Evolutionary conservation across 2,113 vertebrate species (phyloP), one percentile per base, ranked within the genome.

Genomic region (Narcine bancroftii): DNA sequence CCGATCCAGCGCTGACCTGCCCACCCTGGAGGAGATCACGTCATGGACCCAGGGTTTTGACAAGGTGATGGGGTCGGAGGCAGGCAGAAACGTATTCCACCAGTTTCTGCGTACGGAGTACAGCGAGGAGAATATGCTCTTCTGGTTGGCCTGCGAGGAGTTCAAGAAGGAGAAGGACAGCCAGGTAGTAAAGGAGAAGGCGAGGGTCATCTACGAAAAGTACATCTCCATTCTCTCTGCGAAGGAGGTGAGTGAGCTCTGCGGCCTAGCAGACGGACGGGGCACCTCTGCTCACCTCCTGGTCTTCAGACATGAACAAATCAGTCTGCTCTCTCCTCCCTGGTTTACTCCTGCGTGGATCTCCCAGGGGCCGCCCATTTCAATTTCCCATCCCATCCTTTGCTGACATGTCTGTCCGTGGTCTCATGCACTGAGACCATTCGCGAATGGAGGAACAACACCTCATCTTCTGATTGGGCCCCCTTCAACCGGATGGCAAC

Each of bases 141-240:
- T 99, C 96, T 99, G 99, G 99, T 95, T 99, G 75, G 97, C 98
- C 53, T 99, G 99, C 92, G 99, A 99, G 94, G 99, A 99, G 92
- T 94, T 99, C 94, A 99, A 98, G 94, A 97, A 97, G 92, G 98
- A 99, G 94, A 97, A 96, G 3, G 96, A 97, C 93, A 96, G 96
- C 92, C 94, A 96, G 33, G 95, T 95, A 45, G 96, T 99, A 77
- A 98, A 99, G 92, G 98, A 99, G 95, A 99, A 98, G 94, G 97
- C 98, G 95, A 96, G 97, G 93, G 97, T 97, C 94, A 99, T 99
- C 94, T 99, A 99, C 10, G 98, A 99, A 94, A 98, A 99, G 95
- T 99, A 99, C 91, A 98, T 99, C 94, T 99, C 99, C 93, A 99
- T 99, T 95, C 96, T 99, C 24, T 99, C 99, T 81, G 98, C 99